Evolutionary conservation across 2,113 vertebrate species (phyloP).

Genomic region (Camelus dromedarius): DNA sequence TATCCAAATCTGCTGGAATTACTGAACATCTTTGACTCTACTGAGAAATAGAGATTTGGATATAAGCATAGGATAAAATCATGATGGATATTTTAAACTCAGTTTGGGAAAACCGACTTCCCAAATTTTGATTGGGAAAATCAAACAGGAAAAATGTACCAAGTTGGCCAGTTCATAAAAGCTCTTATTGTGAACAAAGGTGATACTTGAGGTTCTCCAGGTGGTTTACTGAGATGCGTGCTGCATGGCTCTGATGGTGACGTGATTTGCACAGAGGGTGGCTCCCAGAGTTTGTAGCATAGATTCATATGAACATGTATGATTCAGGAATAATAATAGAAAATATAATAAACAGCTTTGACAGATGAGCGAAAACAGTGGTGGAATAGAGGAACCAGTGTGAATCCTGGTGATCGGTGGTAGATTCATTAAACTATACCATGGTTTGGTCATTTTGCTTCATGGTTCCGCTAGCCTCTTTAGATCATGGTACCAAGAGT

Average conservation of each 20-base stretch:
- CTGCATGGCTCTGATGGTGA: neutral
- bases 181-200: neutral
- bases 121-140: too few relatives aligned
- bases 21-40: neutral
- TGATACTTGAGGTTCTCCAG: neutral
- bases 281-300: neutral
- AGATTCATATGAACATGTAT: neutral
- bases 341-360: neutral
- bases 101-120: neutral
- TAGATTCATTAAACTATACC: neutral
- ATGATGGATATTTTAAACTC: slow-evolving; percentile 42
- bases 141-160: neutral
- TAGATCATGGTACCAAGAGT: neutral
- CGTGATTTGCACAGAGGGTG: neutral
- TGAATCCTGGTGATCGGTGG: neutral
- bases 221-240: neutral
- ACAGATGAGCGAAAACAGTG: neutral
- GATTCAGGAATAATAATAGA: neutral
- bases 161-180: neutral
- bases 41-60: neutral
- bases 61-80: neutral
- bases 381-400: fast-evolving
- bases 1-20: neutral
- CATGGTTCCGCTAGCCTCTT: neutral
- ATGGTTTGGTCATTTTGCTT: neutral